Conservation (phyloP, 30 jellyfish, hydroid and myxozoan genomes). For the Hydractinia echinata region DNA sequence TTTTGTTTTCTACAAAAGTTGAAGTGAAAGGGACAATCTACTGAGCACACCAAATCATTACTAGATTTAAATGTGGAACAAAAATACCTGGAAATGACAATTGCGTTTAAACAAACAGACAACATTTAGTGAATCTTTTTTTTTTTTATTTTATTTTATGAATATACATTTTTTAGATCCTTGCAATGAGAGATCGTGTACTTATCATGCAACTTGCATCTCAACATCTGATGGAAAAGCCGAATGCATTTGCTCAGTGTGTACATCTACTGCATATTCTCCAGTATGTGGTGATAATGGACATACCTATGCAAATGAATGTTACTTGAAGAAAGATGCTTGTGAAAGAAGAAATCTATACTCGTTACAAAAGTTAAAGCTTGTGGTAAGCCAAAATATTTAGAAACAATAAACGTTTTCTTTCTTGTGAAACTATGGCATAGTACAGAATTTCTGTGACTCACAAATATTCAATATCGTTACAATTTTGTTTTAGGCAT, state of each 20-base stretch:
- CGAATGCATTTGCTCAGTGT: background rate
- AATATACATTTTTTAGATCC: background rate
- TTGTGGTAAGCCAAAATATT: conserved; percentile 49
- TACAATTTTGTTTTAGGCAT: conserved; percentile 42
- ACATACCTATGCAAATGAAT: conserved; percentile 21
- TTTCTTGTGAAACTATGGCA: no score
- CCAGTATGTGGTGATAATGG: conserved; percentile 43
- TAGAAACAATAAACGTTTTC: no score
- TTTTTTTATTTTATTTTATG: background rate
- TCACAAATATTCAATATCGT: background rate
- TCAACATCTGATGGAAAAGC: background rate
- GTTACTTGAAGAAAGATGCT: conserved; percentile 37
- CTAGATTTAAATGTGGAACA: no score
- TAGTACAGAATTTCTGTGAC: no score
- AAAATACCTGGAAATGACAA: no score
- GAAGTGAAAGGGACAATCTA: no score
- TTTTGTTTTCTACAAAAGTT: no score
- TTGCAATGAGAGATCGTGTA: background rate
- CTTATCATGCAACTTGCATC: background rate
- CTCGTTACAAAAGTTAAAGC: conserved; percentile 43
- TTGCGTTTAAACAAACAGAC: no score
- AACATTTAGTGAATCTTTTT: no score
- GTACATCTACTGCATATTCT: background rate
- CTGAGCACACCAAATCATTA: no score
- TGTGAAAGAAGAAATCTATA: conserved; percentile 36